A percentile compares a stretch with the other conserved stretches of the same genome.
Conservation (phyloP, 2,797 vertebrate genomes). For the Lycodopsis pacificus region DNA sequence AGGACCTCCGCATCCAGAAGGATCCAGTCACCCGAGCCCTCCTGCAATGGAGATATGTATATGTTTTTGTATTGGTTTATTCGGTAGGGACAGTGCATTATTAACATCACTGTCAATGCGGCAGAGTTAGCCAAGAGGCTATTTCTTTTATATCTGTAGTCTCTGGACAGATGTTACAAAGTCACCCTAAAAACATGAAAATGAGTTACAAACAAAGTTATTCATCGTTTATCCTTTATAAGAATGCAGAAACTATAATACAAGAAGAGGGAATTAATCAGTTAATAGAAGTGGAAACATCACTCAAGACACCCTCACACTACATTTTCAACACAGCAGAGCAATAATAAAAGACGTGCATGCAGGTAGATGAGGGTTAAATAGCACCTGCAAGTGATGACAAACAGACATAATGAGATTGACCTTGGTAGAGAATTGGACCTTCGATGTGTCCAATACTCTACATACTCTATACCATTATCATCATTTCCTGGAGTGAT, state of each 20-base stretch:
- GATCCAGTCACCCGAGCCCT: slow-evolving; percentile 95
- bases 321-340: neutral
- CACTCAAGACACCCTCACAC: too few species aligned
- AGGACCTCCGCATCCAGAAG: slow-evolving; percentile 93
- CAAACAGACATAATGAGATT: neutral
- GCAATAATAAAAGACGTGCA: neutral
- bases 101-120: neutral
- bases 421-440: neutral
- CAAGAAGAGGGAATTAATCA: too few species aligned
- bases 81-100: neutral
- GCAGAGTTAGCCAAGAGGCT: too few species aligned
- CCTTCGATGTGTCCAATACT: neutral
- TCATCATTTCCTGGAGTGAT: neutral
- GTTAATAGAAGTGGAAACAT: too few species aligned
- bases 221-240: too few species aligned
- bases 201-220: too few species aligned
- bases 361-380: neutral
- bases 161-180: too few species aligned
- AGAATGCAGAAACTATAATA: too few species aligned
- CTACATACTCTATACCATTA: neutral
- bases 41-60: slow-evolving; percentile 80
- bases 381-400: too few species aligned
- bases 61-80: neutral
- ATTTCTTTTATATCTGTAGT: too few species aligned
- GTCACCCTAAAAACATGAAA: too few species aligned